A percentile compares a stretch with the other conserved stretches of the same genome.
phyloP scores from a whole-genome alignment of 2,888 invertebrate species.

The Platycheirus albimanus region DNA sequence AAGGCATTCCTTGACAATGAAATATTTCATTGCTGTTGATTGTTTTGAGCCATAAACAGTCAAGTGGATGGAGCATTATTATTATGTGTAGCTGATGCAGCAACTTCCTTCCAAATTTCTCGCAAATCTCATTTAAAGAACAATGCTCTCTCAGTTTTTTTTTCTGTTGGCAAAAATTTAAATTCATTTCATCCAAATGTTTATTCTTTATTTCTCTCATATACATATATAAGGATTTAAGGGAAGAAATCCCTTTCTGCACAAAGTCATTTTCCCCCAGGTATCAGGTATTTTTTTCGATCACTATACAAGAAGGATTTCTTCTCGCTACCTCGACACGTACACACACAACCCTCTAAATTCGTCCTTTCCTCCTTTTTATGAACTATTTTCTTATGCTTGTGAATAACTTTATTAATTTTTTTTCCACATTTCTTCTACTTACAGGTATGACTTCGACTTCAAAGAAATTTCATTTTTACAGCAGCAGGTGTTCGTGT shows the following conservation, averaged over 20 bases:
- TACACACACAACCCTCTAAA: neutral
- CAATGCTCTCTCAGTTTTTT: neutral
- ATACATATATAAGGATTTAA: neutral
- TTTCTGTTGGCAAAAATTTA: no score
- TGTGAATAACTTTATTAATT: constrained; percentile 54
- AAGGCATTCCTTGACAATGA: neutral
- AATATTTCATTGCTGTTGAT: neutral
- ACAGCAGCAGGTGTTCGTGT: constrained; percentile 61
- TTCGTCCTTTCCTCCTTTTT: constrained; percentile 20
- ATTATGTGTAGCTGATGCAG: neutral
- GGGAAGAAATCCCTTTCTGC: neutral
- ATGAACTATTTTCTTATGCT: constrained; percentile 28
- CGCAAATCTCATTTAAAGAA: neutral
- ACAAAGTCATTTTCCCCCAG: neutral
- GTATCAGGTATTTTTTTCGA: constrained; percentile 2
- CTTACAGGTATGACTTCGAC: constrained; percentile 69
- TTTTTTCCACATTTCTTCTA: constrained; percentile 46
- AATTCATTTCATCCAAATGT: neutral
- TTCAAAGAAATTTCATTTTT: constrained; percentile 63
- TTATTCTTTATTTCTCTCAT: neutral
- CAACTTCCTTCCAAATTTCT: neutral
- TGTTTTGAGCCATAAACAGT: neutral
- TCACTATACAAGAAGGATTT: constrained; percentile 28
- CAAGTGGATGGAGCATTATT: no score
- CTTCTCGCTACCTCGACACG: constrained; percentile 1